Conservation (phyloP, 2,113 vertebrate species). For the Cephalopholis sonnerati region DNA sequence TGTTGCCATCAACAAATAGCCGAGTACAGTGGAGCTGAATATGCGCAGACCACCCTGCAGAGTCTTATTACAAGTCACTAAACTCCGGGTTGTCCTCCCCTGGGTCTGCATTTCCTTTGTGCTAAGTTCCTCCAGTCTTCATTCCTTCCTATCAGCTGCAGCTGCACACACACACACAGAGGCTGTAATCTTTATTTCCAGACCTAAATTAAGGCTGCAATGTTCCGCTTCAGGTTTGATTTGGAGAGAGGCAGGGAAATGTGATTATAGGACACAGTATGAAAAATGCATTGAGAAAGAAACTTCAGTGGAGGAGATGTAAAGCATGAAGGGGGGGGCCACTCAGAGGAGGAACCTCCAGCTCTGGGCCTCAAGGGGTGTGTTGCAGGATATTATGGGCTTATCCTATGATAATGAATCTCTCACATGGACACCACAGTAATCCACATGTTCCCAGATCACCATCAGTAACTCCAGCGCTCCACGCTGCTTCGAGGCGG, state of each 20-base stretch:
- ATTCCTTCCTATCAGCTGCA: constrained; percentile 17
- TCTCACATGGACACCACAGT: not conserved
- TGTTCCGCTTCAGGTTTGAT: not conserved
- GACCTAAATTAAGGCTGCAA: not conserved
- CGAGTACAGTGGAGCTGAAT: not conserved
- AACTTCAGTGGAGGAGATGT: not conserved
- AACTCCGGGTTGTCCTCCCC: constrained; percentile 17
- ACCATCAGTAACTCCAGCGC: not conserved
- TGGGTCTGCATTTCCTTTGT: constrained; percentile 47
- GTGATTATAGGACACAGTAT: not conserved
- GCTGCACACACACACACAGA: constrained; percentile 21
- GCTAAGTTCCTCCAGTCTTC: constrained; percentile 43
- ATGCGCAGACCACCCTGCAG: not conserved
- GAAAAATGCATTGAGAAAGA: not conserved
- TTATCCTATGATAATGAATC: not conserved
- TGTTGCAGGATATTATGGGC: not conserved
- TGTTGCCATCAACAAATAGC: not conserved
- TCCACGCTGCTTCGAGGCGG: no score
- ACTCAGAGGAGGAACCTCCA: not conserved
- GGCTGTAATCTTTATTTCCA: constrained; percentile 3
- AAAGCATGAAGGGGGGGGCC: not conserved
- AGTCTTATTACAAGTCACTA: not conserved
- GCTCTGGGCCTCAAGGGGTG: not conserved
- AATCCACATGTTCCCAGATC: not conserved
- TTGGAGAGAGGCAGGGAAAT: not conserved